phyloP scores from a whole-genome alignment of 2,113 vertebrate genomes.

The Todiramphus chloris region DNA sequence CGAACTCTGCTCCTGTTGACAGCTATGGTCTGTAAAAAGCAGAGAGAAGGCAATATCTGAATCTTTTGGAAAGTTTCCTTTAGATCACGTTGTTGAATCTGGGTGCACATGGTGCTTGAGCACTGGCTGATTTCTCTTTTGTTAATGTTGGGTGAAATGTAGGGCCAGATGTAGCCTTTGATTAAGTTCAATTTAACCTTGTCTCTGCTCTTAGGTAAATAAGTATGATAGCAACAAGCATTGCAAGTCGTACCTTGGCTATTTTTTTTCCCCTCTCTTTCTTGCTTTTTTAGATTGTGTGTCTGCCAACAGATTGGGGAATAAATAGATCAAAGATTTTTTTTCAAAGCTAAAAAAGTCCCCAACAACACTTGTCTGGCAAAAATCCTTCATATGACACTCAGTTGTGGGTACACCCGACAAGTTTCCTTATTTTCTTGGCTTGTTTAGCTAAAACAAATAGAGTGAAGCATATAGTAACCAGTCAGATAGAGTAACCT shows the following conservation, averaged over 20 bases:
- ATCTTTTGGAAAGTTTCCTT: background rate
- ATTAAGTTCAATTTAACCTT: background rate
- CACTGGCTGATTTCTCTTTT: background rate
- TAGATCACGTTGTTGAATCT: background rate
- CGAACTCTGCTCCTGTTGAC: background rate
- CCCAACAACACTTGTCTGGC: background rate
- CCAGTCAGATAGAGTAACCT: background rate
- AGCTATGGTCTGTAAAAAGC: background rate
- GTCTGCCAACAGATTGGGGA: background rate
- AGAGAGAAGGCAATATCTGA: background rate
- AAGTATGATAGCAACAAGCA: background rate
- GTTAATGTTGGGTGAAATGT: background rate
- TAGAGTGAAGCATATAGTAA: background rate
- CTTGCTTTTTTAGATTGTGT: background rate
- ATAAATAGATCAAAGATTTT: slow-evolving; percentile 12
- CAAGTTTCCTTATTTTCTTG: background rate
- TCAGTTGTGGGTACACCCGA: background rate
- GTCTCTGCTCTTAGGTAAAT: background rate
- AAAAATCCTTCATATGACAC: background rate
- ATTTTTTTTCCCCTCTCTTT: background rate
- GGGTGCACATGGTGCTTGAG: background rate
- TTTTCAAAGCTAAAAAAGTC: background rate
- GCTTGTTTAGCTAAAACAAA: background rate
- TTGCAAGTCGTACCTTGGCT: background rate
- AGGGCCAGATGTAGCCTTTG: background rate